Evolutionary conservation across 1,140 invertebrate species (phyloP), one percentile per base, ranked within the genome.

Genomic region (Lysiphlebus fabarum): DNA sequence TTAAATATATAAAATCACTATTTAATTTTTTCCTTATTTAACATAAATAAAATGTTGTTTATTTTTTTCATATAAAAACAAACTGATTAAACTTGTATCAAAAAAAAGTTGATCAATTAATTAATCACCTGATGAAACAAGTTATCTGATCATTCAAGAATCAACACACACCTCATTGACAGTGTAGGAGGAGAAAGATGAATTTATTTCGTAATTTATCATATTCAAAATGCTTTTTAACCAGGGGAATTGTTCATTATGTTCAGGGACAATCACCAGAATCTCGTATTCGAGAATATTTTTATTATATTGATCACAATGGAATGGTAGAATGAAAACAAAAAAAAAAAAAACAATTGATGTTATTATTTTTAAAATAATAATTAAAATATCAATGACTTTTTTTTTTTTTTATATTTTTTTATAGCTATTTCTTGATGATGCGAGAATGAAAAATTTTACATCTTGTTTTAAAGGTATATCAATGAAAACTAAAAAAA

Each of bases 261-360:
- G 73, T 89, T 36, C 95, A 97, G 82, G 95, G 95, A 1, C 94
- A 97, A 80, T 87, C 87, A 62, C 87, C 91, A 11, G 84, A 91
- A 71, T 85, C 86, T 17, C 89, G 87, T 77, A 83, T 92, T 41
- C 83, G 96, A 61, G 95, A 98, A 87, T 98, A 98, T 82, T 98
- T 98, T 81, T 99, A 99, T 81, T 98, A 87, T 70, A 92, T 99
- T 59, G 95, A 98, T 82, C 96, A 99, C 80, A 92, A 98, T 82
- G 96, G 96, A 79, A 96, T 96, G 93, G 95, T 97, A 85, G 77
- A 73, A 70, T 62, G 36, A 8, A 5, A n/a, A n/a, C n/a, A n/a
- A n/a, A n/a, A n/a, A n/a, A n/a, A n/a, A n/a, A n/a, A n/a, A n/a
- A 33, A 43, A 41, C 26, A 40, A 44, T 56, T 40, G 54, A 40